These are phyloP conservation scores for Aporophyla nigra DNA, from an alignment of 2,888 invertebrate species.

Conservation along the genomic window DNA sequence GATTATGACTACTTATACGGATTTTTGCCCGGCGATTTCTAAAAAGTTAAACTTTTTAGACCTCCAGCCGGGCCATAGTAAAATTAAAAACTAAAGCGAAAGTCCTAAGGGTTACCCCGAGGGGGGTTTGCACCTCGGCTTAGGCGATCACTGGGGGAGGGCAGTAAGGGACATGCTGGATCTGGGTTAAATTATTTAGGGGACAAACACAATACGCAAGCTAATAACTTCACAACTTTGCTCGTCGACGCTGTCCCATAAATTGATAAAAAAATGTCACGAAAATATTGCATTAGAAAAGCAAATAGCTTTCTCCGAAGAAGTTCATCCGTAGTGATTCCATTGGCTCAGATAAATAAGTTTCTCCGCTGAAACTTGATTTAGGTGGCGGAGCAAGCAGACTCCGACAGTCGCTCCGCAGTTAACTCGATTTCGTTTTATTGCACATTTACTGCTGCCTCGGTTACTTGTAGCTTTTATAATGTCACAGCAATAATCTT, in stretches of 20 bases:
- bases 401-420: constrained; percentile 57
- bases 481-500: constrained; percentile 49
- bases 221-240: not conserved
- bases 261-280: constrained; percentile 14
- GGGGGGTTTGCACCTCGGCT: no score
- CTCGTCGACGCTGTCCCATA: not conserved
- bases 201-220: not conserved
- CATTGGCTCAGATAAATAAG: constrained; percentile 67
- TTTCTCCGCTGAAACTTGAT: constrained; percentile 67
- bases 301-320: constrained; percentile 50
- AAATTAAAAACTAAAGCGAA: no score
- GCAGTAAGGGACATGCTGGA: no score
- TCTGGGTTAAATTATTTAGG: no score
- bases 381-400: constrained; percentile 51
- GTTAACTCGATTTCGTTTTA: constrained; percentile 68
- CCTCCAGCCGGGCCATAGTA: no score
- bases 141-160: no score
- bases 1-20: no score
- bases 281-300: constrained; percentile 44
- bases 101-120: no score
- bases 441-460: constrained; percentile 64
- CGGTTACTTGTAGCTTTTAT: constrained; percentile 50
- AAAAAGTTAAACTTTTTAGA: no score
- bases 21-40: no score
- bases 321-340: constrained; percentile 60